A percentile compares a stretch with the other conserved stretches of the same genome.
Evolutionary conservation across 2,797 vertebrate species (phyloP).

Genomic region (Eidolon dupreanum): DNA sequence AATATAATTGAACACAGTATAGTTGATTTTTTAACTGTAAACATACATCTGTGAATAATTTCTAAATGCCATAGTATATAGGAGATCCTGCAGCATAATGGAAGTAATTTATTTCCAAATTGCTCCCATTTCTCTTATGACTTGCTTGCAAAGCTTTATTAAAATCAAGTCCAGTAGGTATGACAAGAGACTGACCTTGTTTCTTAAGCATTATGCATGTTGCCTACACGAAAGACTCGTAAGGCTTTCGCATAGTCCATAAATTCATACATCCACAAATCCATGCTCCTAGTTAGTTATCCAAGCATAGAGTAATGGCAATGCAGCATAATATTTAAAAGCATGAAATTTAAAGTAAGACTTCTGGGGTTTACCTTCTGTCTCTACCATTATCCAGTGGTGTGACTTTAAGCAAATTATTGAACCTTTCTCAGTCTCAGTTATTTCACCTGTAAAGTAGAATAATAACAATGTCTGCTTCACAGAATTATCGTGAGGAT

Average conservation of each 20-base stretch:
- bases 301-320: background rate
- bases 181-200: slow-evolving; percentile 67
- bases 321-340: background rate
- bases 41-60: slow-evolving; percentile 67
- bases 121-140: slow-evolving; percentile 79
- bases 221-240: slow-evolving; percentile 18
- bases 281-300: background rate
- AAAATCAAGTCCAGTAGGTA: slow-evolving; percentile 78
- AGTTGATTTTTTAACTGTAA: slow-evolving; percentile 79
- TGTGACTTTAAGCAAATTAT: background rate
- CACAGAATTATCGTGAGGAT: background rate
- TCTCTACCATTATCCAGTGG: background rate
- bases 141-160: slow-evolving; percentile 74
- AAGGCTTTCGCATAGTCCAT: background rate
- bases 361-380: background rate
- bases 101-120: slow-evolving; percentile 81
- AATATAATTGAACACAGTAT: slow-evolving; percentile 80
- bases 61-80: slow-evolving; percentile 70
- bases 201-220: slow-evolving; percentile 26
- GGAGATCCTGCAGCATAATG: slow-evolving; percentile 76
- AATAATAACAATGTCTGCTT: background rate
- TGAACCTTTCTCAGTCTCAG: background rate
- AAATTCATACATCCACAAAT: slow-evolving; percentile 16
- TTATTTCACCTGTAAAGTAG: background rate
- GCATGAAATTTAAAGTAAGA: background rate